These are phyloP conservation scores for Pantherophis alleghaniensis DNA, from an alignment of 2,797 vertebrate genomes.

Conservation along the genomic window DNA sequence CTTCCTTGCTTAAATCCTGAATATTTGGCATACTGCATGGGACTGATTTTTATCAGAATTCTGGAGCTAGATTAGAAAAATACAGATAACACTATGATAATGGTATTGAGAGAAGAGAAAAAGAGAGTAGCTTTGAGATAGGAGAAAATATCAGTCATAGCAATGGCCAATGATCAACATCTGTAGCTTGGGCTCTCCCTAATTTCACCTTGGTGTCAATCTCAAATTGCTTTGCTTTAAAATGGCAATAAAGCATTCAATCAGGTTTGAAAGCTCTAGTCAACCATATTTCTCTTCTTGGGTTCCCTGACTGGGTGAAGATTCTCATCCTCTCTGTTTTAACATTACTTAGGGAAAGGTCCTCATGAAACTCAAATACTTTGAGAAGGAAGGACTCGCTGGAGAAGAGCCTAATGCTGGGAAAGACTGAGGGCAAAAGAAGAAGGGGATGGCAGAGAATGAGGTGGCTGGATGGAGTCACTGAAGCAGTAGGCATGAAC, in stretches of 20 bases:
- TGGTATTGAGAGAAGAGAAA: not conserved
- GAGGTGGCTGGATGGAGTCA: too few species aligned
- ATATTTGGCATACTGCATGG: not conserved
- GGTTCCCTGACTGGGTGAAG: not conserved
- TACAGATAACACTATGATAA: not conserved
- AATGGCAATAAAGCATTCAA: not conserved
- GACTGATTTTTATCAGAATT: not conserved
- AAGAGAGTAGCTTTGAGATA: not conserved
- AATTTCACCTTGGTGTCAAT: not conserved
- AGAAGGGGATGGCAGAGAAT: too few species aligned
- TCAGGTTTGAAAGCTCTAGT: not conserved
- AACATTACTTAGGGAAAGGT: not conserved
- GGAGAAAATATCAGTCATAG: not conserved
- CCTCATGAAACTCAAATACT: not conserved
- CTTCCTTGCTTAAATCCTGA: not conserved
- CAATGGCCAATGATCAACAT: not conserved
- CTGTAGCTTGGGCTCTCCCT: not conserved
- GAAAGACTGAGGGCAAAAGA: too few species aligned
- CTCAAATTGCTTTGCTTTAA: not conserved
- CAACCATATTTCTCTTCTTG: not conserved
- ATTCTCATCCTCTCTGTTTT: not conserved
- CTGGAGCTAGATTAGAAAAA: not conserved
- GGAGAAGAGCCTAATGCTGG: too few species aligned
- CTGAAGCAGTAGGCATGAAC: too few species aligned
- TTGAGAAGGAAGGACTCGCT: too few species aligned